phyloP scores from a whole-genome alignment of 2,888 invertebrate species.

The Trichopria drosophilae region DNA sequence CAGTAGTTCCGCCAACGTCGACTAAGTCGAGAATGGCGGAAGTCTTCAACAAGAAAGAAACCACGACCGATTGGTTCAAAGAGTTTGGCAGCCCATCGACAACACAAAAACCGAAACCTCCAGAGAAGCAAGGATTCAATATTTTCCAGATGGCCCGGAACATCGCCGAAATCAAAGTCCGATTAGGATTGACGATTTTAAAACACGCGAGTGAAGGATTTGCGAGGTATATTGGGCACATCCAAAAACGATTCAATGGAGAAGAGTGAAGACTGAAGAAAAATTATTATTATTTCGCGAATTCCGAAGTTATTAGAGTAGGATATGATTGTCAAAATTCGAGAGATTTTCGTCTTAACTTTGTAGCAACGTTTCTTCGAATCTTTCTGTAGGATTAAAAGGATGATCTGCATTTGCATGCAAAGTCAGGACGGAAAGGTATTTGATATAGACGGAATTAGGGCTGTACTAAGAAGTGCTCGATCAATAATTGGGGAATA shows the following conservation, averaged over 20 bases:
- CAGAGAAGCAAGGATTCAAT: constrained; percentile 39
- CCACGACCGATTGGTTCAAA: constrained; percentile 42
- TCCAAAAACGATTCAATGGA: constrained; percentile 60
- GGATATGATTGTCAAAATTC: too few species aligned
- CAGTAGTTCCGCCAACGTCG: constrained; percentile 14
- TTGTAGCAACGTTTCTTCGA: too few species aligned
- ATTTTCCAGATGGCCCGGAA: constrained; percentile 66
- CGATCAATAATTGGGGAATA: constrained; percentile 7
- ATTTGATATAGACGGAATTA: too few species aligned
- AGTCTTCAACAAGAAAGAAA: constrained; percentile 32
- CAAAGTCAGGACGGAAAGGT: too few species aligned
- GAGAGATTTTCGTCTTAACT: not conserved
- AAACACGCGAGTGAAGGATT: constrained; percentile 71
- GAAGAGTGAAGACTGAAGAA: constrained; percentile 39
- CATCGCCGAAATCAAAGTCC: constrained; percentile 70
- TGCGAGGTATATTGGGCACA: constrained; percentile 66
- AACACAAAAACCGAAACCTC: constrained; percentile 33
- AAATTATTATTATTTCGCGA: constrained; percentile 5
- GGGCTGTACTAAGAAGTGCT: constrained; percentile 12
- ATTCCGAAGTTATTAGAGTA: not conserved
- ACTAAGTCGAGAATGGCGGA: constrained; percentile 26
- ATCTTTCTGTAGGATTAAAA: not conserved
- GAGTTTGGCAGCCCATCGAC: constrained; percentile 28
- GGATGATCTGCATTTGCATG: too few species aligned
- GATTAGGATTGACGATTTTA: constrained; percentile 69